Evolutionary conservation across 2,113 vertebrate species (phyloP), one percentile per base, ranked within the genome.

Genomic region (Lepus europaeus): DNA sequence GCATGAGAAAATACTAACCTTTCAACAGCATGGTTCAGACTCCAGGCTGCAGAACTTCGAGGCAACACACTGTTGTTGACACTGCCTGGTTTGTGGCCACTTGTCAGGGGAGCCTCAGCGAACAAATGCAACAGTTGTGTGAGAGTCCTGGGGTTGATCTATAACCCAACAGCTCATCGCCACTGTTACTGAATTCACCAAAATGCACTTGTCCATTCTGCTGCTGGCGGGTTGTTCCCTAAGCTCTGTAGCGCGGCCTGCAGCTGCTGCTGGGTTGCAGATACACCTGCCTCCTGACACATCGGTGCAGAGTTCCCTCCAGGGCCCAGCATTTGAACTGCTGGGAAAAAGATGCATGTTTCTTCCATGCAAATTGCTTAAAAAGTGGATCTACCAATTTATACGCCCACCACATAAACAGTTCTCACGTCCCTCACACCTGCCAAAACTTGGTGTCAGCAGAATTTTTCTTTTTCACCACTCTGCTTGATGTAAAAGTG

Each of bases 251-350:
- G 16, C 31, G 6, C 11, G 61, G 20, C 85, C 19, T 20, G 63
- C 80, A 13, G 66, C 80, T 12, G 66, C 29, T 53, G 7, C 39
- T 63, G 11, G 39, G 77, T 51, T 64, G 76, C 1, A 73, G 20
- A 11, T 12, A 22, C 1, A 22, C 10, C 3, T 5, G 31, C 25
- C 20, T 49, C 45, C 6, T 23, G 2, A 9, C 5, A 6, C 3
- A 25, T 5, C 31, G 0, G 5, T 9, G 33, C 4, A 6, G 31
- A n/a, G 16, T 45, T 69, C 72, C 64, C 59, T 33, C 6, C 29
- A 33, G n/a, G 13, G 20, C 13, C 45, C 20, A 23, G 53, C 6
- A 17, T 33, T 33, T 27, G 36, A 36, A 49, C 13, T 56, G 8
- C 39, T 80, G 16, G 2, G 45, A 39, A 49, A 59, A 59, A 25